Base-by-base conservation (phyloP, 1,140 invertebrate species). In the Pseudomyrmex gracilis region DNA sequence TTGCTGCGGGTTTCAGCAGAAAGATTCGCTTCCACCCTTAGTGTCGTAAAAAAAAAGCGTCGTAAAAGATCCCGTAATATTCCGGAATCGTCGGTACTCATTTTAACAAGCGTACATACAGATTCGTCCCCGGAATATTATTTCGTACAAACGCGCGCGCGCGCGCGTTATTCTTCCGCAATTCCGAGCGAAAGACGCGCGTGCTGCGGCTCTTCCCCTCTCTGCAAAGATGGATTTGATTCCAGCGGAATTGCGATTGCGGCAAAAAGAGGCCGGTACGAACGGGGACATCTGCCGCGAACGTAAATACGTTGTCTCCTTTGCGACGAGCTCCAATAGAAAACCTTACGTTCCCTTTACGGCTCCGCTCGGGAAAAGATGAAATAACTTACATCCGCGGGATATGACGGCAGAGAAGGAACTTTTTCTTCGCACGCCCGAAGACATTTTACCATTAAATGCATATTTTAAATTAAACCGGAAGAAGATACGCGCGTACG, bases 391-490 rank as follows among this genome's bases (percentile, higher is more conserved):
- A 83, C 58, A 66, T 83, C 82, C 76, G 73, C 63, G 58, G 43
- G 4, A 55, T 17, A 22, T 45, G 47, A 12, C 9, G 76, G 47
- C 76, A 51, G 24, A 8, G 15, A 34, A 34, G 34, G 3, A 22
- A 47, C 66, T 80, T 58, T 80, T 71, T 70, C 66, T 49, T 71
- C 76, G 53, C 66, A 17, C 53, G 76, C 76, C 53, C 20, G 53
- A 68, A 78, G 76, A 70, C 53, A 71, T 71, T 80, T 71, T 71
- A 71, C 22, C 66, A 49, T 71, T 80, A 80, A 80, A 80, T 71
- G 66, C 64, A 80, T 80, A 80, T 80, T 80, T 80, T 71, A 80
- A 80, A 80, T 80, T 80, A 80, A 80, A 80, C 64, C 43, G 58
- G 43, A 22, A 78, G 43, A 22, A 78, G 43, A 68, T 68, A 70